Conservation (phyloP, 2,888 invertebrate genomes). For the Phasia obesa region DNA sequence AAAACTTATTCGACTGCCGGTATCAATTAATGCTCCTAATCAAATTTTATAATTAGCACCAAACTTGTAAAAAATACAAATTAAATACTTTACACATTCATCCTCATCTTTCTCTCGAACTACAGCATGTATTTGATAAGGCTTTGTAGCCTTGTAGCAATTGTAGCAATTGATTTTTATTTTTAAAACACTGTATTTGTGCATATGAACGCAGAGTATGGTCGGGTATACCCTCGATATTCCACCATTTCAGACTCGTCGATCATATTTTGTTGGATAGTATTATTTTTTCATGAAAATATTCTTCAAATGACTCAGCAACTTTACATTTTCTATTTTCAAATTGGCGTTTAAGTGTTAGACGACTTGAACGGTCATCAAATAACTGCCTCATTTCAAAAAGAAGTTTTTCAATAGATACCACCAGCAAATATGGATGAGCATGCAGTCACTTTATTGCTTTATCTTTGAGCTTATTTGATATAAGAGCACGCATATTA, state of each 20-base stretch:
- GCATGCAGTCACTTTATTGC: conserved; percentile 57
- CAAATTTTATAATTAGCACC: conserved; percentile 57
- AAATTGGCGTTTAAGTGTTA: conserved; percentile 51
- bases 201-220: conserved; percentile 50
- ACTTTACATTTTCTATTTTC: conserved; percentile 66
- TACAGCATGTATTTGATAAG: conserved; percentile 40
- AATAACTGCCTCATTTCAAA: conserved; percentile 49
- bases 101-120: conserved; percentile 38
- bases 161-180: conserved; percentile 44
- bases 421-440: conserved; percentile 35
- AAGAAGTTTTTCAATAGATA: conserved; percentile 44
- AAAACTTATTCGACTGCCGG: conserved; percentile 64
- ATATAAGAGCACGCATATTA: no score
- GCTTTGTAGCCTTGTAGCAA: conserved; percentile 39
- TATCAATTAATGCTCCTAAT: conserved; percentile 66
- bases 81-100: conserved; percentile 67
- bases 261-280: conserved; percentile 65
- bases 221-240: conserved; percentile 68
- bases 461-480: no score
- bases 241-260: conserved; percentile 72
- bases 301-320: conserved; percentile 65
- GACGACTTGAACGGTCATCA: conserved; percentile 6
- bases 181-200: no score
- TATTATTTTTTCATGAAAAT: conserved; percentile 68
- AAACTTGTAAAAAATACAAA: conserved; percentile 55